Base-by-base conservation (phyloP, 2,888 invertebrate species). In the Sarcophaga carnaria region DNA sequence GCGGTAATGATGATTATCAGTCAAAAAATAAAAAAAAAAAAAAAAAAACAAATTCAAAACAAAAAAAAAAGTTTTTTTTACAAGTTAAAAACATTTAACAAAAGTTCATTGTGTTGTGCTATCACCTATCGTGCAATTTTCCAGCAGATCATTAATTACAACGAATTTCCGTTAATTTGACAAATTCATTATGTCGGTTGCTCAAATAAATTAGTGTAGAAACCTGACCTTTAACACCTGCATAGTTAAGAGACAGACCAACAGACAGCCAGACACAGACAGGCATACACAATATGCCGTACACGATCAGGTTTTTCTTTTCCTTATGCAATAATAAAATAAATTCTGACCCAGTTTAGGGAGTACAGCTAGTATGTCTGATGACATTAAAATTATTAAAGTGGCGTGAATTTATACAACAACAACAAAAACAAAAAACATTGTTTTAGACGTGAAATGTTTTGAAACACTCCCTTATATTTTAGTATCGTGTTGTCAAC, bases 221-320 rank as follows among this genome's bases (percentile, higher is more conserved):
- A 72, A 79, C 37, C 66, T 77, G 20, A 79, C 86, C 80, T 86
- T 83, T 76, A 87, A 79, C 87, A 84, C 87, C 84, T 84, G 87
- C 76, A 84, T 79, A 76, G 84, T 76, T 86, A 63, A 3, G 14
- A 47, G 10, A 27, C 12, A 62, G n/a, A 8, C 12, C n/a, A 37
- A 69, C 75, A 69, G 49, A 59, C 70, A 81, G 67, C 75, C 66
- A 63, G 63, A 69, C 77, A 87, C 67, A 47, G 77, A 47, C 59
- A 25, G 63, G 47, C 27, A 27, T 54, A 49, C 20, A 37, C 20
- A 37, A 37, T 37, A 37, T 10, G 8, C 10, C 2, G 0, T 37
- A 10, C 37, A 37, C 37, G 10, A 2, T 37, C 37, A 37, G 37
- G 37, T 37, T 37, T 37, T 37, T 37, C 37, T 37, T 37, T 37